Evolutionary conservation across 2,797 vertebrate species (phyloP), one percentile per base, ranked within the genome.

Genomic region (Rhincodon typus): DNA sequence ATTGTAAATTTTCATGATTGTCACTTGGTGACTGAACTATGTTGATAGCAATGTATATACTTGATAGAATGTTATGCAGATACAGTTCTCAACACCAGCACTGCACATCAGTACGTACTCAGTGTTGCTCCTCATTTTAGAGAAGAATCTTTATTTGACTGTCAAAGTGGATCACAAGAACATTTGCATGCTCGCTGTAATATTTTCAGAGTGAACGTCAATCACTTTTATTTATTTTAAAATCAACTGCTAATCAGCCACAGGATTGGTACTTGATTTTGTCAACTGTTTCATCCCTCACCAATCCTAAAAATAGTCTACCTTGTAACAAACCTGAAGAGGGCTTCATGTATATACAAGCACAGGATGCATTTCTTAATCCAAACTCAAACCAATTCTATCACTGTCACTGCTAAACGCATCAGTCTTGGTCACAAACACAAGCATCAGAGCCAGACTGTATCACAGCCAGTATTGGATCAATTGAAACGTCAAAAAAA

Each of bases 221-320:
- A 97, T 97, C 2, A 4, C 27, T 53, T 87, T 25, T 12, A 53
- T 53, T 97, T 97, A 96, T 82, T 82, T 82, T 96, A n/a, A 97
- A 95, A 97, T 97, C 97, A 98, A 97, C 96, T 97, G 97, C 97
- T 96, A 88, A 10, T 88, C 46, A 88, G 86, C 50, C 50, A 53
- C 86, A 46, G 21, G 42, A 88, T 13, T 53, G 46, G 17, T 46
- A 53, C 1, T 46, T 88, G 27, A 82, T 42, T n/a, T 53, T 87
- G 97, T 98, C 98, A 98, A 98, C 97, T 98, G 98, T 98, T 99
- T 99, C 99, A 99, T 99, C 99, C 98, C 99, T 99, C 99, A 70
- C 17, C 19, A 38, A 19, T 38, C n/a, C n/a, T 21, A 79, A 23
- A 74, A 74, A 74, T 5, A 19, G 12, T 38, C 19, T 3, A 21